These are phyloP conservation scores for Rutilus rutilus DNA, from an alignment of 2,113 vertebrate species.

Conservation along the genomic window DNA sequence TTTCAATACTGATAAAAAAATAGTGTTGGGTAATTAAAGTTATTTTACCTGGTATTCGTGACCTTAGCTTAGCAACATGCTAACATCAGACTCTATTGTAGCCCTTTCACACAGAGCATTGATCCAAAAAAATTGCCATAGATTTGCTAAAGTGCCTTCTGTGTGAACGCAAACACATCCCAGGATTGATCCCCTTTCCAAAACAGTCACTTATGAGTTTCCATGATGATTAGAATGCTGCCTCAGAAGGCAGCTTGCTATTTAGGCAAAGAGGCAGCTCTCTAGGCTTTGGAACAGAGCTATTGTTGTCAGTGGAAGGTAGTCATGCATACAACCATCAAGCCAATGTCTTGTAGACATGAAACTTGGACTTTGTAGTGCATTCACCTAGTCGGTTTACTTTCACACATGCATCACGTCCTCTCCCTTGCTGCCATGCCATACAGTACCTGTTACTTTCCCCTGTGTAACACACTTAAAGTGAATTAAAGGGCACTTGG, in stretches of 20 bases:
- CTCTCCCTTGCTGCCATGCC: neutral
- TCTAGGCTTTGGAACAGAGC: neutral
- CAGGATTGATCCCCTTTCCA: neutral
- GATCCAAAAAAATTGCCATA: too few species aligned
- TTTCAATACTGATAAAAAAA: neutral
- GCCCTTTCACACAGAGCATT: too few species aligned
- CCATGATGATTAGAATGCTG: neutral
- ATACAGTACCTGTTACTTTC: constrained; percentile 28
- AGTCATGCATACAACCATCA: constrained; percentile 18
- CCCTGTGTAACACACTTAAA: constrained; percentile 22
- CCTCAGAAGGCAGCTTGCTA: neutral
- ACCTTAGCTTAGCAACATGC: neutral
- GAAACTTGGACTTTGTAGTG: neutral
- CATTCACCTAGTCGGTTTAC: neutral
- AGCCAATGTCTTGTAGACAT: neutral
- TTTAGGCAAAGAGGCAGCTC: constrained; percentile 1
- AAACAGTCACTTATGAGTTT: neutral
- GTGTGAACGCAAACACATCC: too few species aligned
- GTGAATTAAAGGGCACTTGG: constrained; percentile 57
- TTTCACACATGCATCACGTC: neutral
- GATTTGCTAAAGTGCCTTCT: too few species aligned
- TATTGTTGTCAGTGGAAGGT: neutral
- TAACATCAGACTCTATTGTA: too few species aligned
- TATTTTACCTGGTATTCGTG: neutral
- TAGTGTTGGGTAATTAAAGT: too few species aligned